Evolutionary conservation across 2,113 vertebrate species (phyloP).

Genomic region (Budorcas taxicolor): DNA sequence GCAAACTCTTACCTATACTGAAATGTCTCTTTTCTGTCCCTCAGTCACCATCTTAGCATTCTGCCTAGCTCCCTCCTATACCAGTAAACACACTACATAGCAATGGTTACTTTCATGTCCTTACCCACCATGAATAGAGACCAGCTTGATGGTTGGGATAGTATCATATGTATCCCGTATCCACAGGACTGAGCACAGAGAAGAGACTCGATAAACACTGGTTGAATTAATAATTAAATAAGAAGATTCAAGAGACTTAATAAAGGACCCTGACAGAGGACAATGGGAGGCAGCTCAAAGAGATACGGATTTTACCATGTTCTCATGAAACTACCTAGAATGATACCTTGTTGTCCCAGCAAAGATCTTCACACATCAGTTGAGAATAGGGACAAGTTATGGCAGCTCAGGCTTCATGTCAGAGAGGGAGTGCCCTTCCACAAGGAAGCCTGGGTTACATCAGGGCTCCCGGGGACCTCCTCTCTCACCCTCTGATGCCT

Average conservation of each 20-base stretch:
- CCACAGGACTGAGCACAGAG: not conserved
- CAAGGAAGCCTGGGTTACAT: not conserved
- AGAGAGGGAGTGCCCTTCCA: rapidly evolving
- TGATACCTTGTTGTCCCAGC: not conserved
- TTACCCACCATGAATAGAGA: not conserved
- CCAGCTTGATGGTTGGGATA: not conserved
- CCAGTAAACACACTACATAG: rapidly evolving
- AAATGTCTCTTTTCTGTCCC: not conserved
- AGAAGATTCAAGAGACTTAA: not conserved
- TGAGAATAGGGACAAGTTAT: not conserved
- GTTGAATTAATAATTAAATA: not conserved
- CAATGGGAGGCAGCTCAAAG: not conserved
- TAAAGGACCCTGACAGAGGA: not conserved
- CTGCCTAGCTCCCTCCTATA: not conserved
- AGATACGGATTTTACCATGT: not conserved
- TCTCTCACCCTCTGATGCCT: too few species aligned
- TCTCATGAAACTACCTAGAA: not conserved
- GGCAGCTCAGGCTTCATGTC: not conserved
- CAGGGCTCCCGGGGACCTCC: not conserved
- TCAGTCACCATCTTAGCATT: not conserved
- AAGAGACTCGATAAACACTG: not conserved
- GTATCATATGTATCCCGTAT: not conserved
- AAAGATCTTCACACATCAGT: not conserved
- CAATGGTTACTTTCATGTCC: not conserved
- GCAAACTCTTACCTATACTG: not conserved